These are phyloP conservation scores for Lamellibrachia columna DNA, from an alignment of 2,888 invertebrate species.

Conservation along the genomic window DNA sequence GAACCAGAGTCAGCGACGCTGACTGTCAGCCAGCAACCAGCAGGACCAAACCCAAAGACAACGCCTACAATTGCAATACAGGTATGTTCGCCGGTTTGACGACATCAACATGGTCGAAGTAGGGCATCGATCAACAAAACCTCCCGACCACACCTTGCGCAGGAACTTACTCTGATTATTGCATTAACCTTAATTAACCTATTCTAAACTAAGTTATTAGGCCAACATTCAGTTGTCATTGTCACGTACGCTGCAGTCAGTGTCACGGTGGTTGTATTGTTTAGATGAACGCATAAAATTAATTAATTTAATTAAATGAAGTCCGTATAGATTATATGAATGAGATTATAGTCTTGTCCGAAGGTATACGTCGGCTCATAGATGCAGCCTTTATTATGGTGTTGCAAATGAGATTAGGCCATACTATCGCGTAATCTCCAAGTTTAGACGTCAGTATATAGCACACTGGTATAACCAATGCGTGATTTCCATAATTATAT, in stretches of 20 bases:
- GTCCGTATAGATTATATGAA: too few species aligned
- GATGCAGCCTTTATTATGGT: too few species aligned
- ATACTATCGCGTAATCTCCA: too few species aligned
- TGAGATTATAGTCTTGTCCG: too few species aligned
- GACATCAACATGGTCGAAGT: not conserved
- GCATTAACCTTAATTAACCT: not conserved
- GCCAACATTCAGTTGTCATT: not conserved
- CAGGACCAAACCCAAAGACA: not conserved
- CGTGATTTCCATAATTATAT: too few species aligned
- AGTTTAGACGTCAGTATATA: too few species aligned
- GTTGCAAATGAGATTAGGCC: too few species aligned
- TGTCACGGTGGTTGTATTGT: not conserved
- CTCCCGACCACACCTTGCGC: not conserved
- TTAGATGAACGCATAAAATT: not conserved
- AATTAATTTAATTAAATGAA: not conserved
- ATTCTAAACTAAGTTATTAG: not conserved
- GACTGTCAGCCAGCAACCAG: not conserved
- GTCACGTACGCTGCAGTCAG: not conserved
- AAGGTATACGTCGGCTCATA: too few species aligned
- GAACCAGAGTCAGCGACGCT: not conserved
- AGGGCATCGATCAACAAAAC: not conserved
- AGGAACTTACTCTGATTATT: not conserved
- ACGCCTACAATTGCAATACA: not conserved
- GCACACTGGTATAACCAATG: too few species aligned
- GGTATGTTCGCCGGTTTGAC: not conserved